A percentile compares a stretch with the other conserved stretches of the same genome.
phyloP scores from a whole-genome alignment of 2,797 vertebrate genomes.

The Clarias pachynema region DNA sequence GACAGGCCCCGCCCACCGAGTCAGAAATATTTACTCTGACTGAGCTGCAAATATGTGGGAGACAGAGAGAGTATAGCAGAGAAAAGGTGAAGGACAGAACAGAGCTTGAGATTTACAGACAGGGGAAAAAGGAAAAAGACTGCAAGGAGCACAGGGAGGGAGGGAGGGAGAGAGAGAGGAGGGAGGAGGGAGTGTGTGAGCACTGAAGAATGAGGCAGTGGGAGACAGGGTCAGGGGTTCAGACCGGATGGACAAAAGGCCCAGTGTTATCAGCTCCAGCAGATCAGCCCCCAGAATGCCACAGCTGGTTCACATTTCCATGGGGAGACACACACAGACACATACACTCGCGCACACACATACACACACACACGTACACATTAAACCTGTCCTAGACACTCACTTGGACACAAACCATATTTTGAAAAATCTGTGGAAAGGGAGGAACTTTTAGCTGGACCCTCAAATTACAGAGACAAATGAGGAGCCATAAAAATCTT shows the following conservation, averaged over 20 bases:
- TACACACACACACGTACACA: conserved; percentile 21
- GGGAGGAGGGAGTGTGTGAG: not conserved
- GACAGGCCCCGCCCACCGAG: conserved; percentile 4
- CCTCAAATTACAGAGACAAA: not conserved
- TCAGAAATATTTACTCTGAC: not conserved
- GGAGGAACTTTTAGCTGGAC: not conserved
- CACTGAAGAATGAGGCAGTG: conserved; percentile 45
- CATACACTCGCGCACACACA: conserved; percentile 15
- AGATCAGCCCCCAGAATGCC: conserved; percentile 61
- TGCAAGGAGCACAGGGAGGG: conserved; percentile 41
- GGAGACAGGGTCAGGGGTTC: conserved; percentile 49
- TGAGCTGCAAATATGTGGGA: not conserved
- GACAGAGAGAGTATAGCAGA: not conserved
- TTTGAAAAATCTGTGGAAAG: not conserved
- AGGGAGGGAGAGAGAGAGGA: conserved; percentile 43
- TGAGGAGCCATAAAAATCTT: not conserved
- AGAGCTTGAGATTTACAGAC: not conserved
- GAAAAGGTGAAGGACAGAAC: not conserved
- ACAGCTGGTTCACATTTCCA: conserved; percentile 76
- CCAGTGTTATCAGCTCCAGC: conserved; percentile 66
- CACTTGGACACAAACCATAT: conserved; percentile 3
- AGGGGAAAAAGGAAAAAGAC: conserved; percentile 16
- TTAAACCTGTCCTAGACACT: conserved; percentile 25
- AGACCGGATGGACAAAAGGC: conserved; percentile 59
- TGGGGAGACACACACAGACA: conserved; percentile 20